These are phyloP conservation scores for Diarsia brunnea DNA, from an alignment of 2,888 invertebrate genomes.

Conservation along the genomic window DNA sequence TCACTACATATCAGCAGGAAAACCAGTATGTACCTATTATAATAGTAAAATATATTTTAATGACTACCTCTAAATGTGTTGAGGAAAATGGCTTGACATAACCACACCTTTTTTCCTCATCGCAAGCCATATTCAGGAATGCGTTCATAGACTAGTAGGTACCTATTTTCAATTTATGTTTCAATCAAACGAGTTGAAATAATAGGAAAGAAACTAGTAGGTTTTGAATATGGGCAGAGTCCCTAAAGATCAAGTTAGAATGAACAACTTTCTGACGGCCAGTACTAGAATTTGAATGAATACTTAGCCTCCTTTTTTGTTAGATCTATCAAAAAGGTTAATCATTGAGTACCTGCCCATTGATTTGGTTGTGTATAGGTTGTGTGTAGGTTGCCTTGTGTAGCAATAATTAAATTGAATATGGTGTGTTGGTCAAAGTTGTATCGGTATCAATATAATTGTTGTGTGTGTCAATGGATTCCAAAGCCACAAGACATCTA, in stretches of 20 bases:
- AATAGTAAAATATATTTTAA: conserved; percentile 36
- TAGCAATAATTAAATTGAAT: conserved; percentile 6
- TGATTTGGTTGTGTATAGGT: conserved; percentile 20
- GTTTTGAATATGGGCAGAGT: conserved; percentile 26
- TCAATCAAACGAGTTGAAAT: neutral
- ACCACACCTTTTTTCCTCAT: conserved; percentile 33
- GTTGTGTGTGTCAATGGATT: conserved; percentile 5
- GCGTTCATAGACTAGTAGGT: neutral
- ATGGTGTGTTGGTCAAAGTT: neutral
- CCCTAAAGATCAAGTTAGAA: neutral
- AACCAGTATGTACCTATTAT: conserved; percentile 36
- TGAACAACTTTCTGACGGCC: neutral
- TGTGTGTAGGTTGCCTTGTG: neutral
- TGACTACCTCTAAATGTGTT: conserved; percentile 30
- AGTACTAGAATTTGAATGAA: neutral
- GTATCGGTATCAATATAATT: neutral
- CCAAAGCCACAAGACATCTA: conserved; percentile 14
- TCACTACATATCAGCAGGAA: conserved; percentile 52
- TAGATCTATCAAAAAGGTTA: conserved; percentile 4
- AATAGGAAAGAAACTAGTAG: neutral
- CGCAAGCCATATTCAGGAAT: conserved; percentile 14
- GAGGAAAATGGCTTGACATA: conserved; percentile 25
- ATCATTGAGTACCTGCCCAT: neutral
- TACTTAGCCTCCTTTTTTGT: conserved; percentile 11
- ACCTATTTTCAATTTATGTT: neutral